Evolutionary conservation across 2,888 invertebrate genomes (phyloP).

Genomic region (Sceliomorpha sp.): DNA sequence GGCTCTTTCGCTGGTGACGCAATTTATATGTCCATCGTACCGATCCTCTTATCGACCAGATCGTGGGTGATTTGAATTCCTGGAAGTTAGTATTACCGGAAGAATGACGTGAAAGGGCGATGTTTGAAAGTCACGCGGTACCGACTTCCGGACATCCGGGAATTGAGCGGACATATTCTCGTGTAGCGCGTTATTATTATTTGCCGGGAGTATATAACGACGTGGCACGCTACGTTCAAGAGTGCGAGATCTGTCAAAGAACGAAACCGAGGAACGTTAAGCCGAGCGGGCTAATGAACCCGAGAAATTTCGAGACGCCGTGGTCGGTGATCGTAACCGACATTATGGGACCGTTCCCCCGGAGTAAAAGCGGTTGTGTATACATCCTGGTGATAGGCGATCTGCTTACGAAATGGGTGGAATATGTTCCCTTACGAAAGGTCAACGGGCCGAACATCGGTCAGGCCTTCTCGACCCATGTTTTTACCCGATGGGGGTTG

Average conservation of each 20-base stretch:
- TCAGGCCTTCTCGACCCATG: constrained; percentile 40
- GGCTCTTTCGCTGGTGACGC: background rate
- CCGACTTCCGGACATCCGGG: background rate
- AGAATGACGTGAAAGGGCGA: background rate
- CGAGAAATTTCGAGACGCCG: constrained; percentile 9
- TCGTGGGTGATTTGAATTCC: background rate
- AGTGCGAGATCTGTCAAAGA: constrained; percentile 3
- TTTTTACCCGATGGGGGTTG: constrained; percentile 6
- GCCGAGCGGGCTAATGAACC: constrained; percentile 12
- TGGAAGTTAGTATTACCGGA: constrained; percentile 6
- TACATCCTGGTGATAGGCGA: constrained; percentile 20
- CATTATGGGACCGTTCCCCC: constrained; percentile 18
- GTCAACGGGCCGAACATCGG: constrained; percentile 23
- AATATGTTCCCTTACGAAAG: constrained; percentile 20
- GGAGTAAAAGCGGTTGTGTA: constrained; percentile 8
- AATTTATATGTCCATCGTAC: constrained; percentile 7
- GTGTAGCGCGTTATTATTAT: background rate
- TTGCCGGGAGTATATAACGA: constrained; percentile 1
- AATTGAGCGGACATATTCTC: background rate
- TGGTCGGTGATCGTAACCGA: constrained; percentile 18
- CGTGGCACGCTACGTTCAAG: background rate
- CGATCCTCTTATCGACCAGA: background rate
- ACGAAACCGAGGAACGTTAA: background rate
- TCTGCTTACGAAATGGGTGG: constrained; percentile 40
- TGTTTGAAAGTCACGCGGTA: background rate